Evolutionary conservation across 2,113 vertebrate genomes (phyloP).

Genomic region (Podocnemis expansa): DNA sequence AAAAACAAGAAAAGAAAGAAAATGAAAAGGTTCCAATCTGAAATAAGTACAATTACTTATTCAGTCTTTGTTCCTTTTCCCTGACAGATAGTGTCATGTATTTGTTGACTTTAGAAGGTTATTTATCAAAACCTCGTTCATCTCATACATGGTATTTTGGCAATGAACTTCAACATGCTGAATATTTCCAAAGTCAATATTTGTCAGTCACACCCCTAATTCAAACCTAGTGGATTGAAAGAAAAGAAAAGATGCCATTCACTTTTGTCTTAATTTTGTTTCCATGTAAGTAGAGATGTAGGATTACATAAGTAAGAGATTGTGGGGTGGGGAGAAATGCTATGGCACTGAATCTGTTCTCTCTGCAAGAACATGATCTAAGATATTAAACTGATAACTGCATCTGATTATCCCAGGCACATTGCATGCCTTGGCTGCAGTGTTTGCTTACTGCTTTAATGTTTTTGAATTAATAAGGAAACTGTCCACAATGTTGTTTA

Average conservation of each 20-base stretch:
- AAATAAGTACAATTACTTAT: not conserved
- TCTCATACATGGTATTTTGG: not conserved
- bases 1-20: not conserved
- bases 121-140: not conserved
- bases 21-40: not conserved
- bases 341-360: conserved; percentile 3
- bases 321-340: not conserved
- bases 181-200: conserved; percentile 38
- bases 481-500: not conserved
- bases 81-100: not conserved
- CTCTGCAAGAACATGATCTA: not conserved
- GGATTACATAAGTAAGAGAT: not conserved
- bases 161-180: not conserved
- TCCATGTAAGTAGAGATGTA: not conserved
- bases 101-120: not conserved
- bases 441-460: not conserved
- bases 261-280: conserved; percentile 11
- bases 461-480: not conserved
- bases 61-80: not conserved
- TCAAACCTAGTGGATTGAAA: not conserved
- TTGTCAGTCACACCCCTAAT: conserved; percentile 1
- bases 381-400: not conserved
- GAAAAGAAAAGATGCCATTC: not conserved
- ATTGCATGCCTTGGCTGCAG: not conserved
- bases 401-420: not conserved